Percentiles rank a stretch among this genome's conserved stretches.
phyloP scores from a whole-genome alignment of 2,797 vertebrate species.

The Mus spretus region DNA sequence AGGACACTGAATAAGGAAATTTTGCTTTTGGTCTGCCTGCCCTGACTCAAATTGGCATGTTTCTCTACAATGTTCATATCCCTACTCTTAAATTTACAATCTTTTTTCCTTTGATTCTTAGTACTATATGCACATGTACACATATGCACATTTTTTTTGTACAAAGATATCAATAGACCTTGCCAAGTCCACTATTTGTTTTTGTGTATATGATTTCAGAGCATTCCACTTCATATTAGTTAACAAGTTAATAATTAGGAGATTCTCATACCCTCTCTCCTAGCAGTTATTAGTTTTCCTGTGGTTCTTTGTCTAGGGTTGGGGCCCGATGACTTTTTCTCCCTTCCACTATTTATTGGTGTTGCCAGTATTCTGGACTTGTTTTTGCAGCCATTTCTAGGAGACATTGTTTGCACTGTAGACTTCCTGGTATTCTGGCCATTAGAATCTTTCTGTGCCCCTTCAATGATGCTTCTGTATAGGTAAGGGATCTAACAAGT shows the following conservation, averaged over 20 bases:
- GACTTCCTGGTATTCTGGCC: not conserved
- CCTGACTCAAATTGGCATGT: not conserved
- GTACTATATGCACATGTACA: too few relatives aligned
- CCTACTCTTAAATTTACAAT: not conserved
- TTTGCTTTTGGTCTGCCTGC: not conserved
- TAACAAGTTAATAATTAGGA: not conserved
- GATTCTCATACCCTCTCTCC: not conserved
- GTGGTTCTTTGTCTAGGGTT: not conserved
- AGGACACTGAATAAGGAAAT: not conserved
- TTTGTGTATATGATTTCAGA: not conserved
- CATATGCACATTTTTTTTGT: too few relatives aligned
- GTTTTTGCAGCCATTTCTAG: not conserved
- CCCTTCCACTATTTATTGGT: not conserved
- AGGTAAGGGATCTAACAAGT: not conserved
- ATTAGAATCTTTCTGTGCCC: not conserved
- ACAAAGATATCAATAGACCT: not conserved
- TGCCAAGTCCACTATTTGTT: not conserved
- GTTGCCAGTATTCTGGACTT: not conserved
- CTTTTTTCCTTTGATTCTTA: too few relatives aligned
- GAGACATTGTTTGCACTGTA: not conserved
- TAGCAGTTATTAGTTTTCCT: not conserved
- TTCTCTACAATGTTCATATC: not conserved
- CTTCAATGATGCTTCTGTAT: not conserved
- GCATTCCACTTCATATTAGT: not conserved
- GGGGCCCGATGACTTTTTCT: not conserved